Conservation (phyloP, 2,113 vertebrate genomes). For the Xenopus borealis region DNA sequence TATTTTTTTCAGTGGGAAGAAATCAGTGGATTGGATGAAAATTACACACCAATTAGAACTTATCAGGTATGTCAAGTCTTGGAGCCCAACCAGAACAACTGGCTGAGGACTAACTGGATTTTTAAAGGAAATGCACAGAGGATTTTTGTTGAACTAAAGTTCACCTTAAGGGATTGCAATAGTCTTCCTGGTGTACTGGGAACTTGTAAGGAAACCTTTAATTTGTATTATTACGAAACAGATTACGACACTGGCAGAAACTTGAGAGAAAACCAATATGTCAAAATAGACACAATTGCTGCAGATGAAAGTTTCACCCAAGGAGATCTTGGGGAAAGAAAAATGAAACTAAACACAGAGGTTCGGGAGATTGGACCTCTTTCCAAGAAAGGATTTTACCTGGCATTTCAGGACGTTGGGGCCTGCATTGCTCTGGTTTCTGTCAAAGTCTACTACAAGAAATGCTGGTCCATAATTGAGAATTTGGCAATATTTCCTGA, state of each 20-base stretch:
- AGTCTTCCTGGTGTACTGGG: conserved; percentile 97
- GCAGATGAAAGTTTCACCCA: conserved; percentile 99
- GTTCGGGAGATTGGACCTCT: conserved; percentile 96
- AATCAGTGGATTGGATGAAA: conserved; percentile 98
- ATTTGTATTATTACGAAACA: conserved; percentile 98
- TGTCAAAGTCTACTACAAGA: conserved; percentile 98
- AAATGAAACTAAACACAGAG: conserved; percentile 99
- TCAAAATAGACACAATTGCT: conserved; percentile 99
- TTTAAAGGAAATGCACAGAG: conserved; percentile 95
- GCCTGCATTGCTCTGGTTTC: conserved; percentile 98
- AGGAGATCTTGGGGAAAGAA: conserved; percentile 96
- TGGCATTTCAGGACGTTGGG: conserved; percentile 98
- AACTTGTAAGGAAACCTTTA: conserved; percentile 99
- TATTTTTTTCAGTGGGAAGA: conserved; percentile 92
- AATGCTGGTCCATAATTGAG: conserved; percentile 99
- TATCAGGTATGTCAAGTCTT: conserved; percentile 99
- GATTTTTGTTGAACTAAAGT: conserved; percentile 99
- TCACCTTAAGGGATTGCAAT: conserved; percentile 99
- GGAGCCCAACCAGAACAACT: conserved; percentile 99
- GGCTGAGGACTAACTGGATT: conserved; percentile 99
- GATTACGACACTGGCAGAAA: conserved; percentile 92
- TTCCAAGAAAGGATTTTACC: conserved; percentile 94
- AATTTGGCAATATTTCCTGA: conserved; percentile 97
- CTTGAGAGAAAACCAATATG: conserved; percentile 94
- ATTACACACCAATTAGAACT: conserved; percentile 96